Conservation (phyloP, 2,888 invertebrate genomes). For the Drosophila lutescens region DNA sequence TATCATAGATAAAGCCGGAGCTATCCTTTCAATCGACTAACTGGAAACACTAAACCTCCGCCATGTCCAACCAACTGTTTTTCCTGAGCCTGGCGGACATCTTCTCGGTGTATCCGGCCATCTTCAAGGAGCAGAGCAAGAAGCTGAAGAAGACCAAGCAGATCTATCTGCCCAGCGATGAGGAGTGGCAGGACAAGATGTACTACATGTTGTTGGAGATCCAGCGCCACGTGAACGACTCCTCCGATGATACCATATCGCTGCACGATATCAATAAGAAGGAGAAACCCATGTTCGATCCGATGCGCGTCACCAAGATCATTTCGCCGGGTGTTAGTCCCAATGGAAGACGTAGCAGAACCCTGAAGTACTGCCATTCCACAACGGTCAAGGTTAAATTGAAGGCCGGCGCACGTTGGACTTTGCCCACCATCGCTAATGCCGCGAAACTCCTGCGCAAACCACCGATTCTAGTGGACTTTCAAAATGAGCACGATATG, state of each 20-base stretch:
- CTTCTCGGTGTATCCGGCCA: slow-evolving; percentile 88
- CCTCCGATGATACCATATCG: slow-evolving; percentile 77
- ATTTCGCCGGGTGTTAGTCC: slow-evolving; percentile 75
- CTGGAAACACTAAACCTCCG: neutral
- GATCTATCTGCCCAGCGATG: slow-evolving; percentile 85
- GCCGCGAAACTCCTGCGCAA: slow-evolving; percentile 80
- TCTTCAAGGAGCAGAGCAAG: slow-evolving; percentile 87
- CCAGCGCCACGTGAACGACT: slow-evolving; percentile 85
- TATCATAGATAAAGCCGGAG: neutral
- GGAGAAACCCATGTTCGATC: slow-evolving; percentile 80
- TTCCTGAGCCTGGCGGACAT: slow-evolving; percentile 85
- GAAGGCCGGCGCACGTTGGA: slow-evolving; percentile 73
- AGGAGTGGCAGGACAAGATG: slow-evolving; percentile 86
- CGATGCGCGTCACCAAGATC: slow-evolving; percentile 64
- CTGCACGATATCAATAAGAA: slow-evolving; percentile 68
- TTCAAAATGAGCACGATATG: slow-evolving; percentile 86
- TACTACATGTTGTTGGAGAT: slow-evolving; percentile 86
- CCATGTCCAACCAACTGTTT: slow-evolving; percentile 82
- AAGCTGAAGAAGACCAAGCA: slow-evolving; percentile 83
- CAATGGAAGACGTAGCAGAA: slow-evolving; percentile 58
- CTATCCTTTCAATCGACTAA: neutral
- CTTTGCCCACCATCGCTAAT: slow-evolving; percentile 77
- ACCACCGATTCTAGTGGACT: slow-evolving; percentile 75
- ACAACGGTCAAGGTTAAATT: slow-evolving; percentile 74
- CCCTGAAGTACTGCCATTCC: slow-evolving; percentile 62